Evolutionary conservation across 2,888 invertebrate species (phyloP), one percentile per base, ranked within the genome.

Genomic region (Mythimna vitellina): DNA sequence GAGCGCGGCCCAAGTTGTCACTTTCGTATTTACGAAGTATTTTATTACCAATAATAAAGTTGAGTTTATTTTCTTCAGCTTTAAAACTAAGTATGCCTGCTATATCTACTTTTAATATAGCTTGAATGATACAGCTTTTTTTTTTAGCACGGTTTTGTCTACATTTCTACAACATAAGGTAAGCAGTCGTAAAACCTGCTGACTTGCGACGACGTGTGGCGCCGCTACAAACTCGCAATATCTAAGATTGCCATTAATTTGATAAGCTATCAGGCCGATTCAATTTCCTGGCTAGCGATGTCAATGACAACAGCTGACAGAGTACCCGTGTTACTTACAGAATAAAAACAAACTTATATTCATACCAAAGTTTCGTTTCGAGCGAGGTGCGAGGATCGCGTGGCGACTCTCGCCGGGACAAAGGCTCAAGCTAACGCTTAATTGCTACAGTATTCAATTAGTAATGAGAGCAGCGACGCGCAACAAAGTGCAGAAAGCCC

Each of bases 391-490:
- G n/a, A 66, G 14, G 9, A 8, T 29, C 7, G 29, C 8, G n/a
- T 32, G 7, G 7, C 9, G 4, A 7, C 49, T 8, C 49, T 6
- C 17, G n/a, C 1, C 29, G 7, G 9, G 51, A 71, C 70, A 53
- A 71, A 53, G 51, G 8, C 22, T 38, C 17, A n/a, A 25, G 38
- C 14, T 60, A 9, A n/a, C 32, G 60, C 60, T 53, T 60, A 53
- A 70, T 54, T 71, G 72, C 72, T 35, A 60, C 46, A 35, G 60
- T 29, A 46, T 46, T 71, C 25, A 71, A 46, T 60, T 71, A 54
- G 53, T 60, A 54, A 70, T 60, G 58, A 32, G 51, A 42, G 29
- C 42, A 25, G 29, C 22, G 5, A 54, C 53, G 14, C 14, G 35
- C n/a, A 38, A 68, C 51, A n/a, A 68, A 53, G 32, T 68, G n/a